These are phyloP conservation scores for Synergus itoensis DNA, from an alignment of 2,888 invertebrate species.

Conservation along the genomic window DNA sequence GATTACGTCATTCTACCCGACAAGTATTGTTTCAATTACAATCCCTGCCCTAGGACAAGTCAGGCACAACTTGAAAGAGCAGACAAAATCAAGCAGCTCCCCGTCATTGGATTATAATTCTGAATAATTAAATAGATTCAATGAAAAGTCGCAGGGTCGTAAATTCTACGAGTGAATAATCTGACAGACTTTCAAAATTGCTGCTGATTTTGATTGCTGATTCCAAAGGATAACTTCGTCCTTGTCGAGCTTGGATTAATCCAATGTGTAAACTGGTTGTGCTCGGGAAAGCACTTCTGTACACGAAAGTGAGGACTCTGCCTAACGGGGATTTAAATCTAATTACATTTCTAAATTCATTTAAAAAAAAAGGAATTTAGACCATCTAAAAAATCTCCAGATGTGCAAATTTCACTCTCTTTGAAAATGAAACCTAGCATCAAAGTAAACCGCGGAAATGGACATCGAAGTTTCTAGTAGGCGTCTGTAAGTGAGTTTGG, in stretches of 20 bases:
- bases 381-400: no score
- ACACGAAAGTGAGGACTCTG: no score
- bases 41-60: conserved; percentile 5
- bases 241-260: no score
- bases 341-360: no score
- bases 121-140: conserved; percentile 3
- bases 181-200: background rate
- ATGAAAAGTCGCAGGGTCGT: no score
- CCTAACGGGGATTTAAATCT: no score
- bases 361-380: no score
- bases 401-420: background rate
- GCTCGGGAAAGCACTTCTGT: no score
- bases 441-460: conserved; percentile 45
- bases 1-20: conserved; percentile 8
- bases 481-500: conserved; percentile 43
- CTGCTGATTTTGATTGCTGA: background rate
- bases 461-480: conserved; percentile 39
- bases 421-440: conserved; percentile 41
- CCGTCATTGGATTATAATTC: background rate
- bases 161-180: background rate
- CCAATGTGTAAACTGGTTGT: no score
- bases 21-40: conserved; percentile 39
- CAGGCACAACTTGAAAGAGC: background rate
- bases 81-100: background rate
- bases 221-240: no score